Conservation (phyloP, 92 coral and sea anemone genomes). For the Virgularia gustaviana region DNA sequence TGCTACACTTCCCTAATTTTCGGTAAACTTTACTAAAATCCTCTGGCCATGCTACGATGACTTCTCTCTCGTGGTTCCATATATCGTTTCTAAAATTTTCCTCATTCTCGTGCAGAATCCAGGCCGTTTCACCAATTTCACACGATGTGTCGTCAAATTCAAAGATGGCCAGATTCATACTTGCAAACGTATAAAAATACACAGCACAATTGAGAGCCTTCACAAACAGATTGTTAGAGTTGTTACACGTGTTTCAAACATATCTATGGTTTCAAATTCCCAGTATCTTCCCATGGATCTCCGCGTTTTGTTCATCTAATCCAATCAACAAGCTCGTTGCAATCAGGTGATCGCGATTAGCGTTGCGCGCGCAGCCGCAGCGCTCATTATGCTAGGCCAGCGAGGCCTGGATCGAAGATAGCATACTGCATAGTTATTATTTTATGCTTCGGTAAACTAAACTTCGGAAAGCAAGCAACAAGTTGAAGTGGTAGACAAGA, state of each 20-base stretch:
- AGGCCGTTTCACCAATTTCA: constrained; percentile 15
- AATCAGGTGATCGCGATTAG: not conserved
- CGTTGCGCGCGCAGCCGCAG: no score
- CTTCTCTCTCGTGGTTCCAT: not conserved
- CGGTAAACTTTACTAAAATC: constrained; percentile 8
- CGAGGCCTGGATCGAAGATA: no score
- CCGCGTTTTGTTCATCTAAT: not conserved
- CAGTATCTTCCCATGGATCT: no score
- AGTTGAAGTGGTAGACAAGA: no score
- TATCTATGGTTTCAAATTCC: no score
- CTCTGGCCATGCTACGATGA: constrained; percentile 12
- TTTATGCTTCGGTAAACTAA: no score
- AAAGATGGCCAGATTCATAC: constrained; percentile 5
- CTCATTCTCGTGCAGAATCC: constrained; percentile 2
- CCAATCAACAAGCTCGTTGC: not conserved
- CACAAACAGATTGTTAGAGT: no score
- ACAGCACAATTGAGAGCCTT: no score
- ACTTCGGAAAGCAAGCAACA: no score
- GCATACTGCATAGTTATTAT: no score
- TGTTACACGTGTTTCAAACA: no score
- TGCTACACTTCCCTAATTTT: constrained; percentile 1
- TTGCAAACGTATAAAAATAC: not conserved
- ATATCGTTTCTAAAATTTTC: not conserved
- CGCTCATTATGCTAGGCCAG: no score
- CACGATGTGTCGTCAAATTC: constrained; percentile 4